Evolutionary conservation across 2,888 invertebrate species (phyloP), one percentile per base, ranked within the genome.

Genomic region (Nezara viridula): DNA sequence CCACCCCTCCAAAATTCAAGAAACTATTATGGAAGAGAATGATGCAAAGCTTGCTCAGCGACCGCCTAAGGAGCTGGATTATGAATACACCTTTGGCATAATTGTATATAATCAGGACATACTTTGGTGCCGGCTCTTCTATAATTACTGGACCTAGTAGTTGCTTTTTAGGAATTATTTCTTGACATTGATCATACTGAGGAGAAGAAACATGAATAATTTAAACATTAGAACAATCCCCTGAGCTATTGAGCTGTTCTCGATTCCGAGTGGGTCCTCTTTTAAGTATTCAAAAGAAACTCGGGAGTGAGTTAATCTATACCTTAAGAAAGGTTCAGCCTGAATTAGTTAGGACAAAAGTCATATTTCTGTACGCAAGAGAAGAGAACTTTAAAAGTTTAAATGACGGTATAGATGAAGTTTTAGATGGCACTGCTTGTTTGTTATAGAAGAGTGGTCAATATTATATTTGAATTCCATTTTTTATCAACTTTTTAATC

Each of bases 11-110:
- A n/a, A n/a, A n/a, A n/a, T n/a, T n/a, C n/a, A n/a, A n/a, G n/a
- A n/a, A n/a, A n/a, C n/a, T n/a, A n/a, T n/a, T n/a, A n/a, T 73
- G 66, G 10, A 19, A 73, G 7, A 19, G 66, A 19, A 73, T 73
- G 66, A 73, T 21, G 66, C 32, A 73, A 73, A 73, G 32, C 9
- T 2, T 21, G 66, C 19, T 12, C 66, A 73, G 37, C 27, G 37
- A 73, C 37, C 66, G 37, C 0, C 37, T 37, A 37, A 37, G 66
- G 19, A 37, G 32, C 3, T 73, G 37, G 32, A 73, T 73, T 73
- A 73, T 37, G 32, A 5, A 47, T 81, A n/a, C 44, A 81, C 81
- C 81, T 81, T 81, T 81, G n/a, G n/a, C 12, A 47, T 81, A 81
- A 81, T 81, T 44, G 44, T 81, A 81, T 81, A 4, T 47, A 24